Evolutionary conservation across 2,113 vertebrate genomes (phyloP).

Genomic region (Campylomormyrus numenius): DNA sequence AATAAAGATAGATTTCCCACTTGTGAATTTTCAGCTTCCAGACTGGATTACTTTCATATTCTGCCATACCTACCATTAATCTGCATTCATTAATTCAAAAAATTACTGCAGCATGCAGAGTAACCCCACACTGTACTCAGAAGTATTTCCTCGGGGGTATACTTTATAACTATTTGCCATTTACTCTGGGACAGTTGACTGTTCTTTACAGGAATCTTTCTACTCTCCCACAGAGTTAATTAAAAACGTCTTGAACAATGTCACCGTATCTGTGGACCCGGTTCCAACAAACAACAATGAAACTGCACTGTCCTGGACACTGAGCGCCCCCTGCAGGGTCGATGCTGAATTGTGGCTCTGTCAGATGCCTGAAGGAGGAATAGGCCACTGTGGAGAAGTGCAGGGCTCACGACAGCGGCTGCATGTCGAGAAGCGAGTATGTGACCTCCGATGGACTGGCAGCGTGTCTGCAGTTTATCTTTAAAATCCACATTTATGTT

Average conservation of each 20-base stretch:
- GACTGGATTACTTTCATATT: background rate
- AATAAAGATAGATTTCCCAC: background rate
- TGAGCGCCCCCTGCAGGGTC: conserved; percentile 59
- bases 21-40: background rate
- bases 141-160: background rate
- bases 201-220: background rate
- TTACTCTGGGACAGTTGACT: background rate
- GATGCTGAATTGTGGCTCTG: conserved; percentile 54
- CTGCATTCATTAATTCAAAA: background rate
- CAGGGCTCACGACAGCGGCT: conserved; percentile 32
- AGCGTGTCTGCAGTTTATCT: background rate
- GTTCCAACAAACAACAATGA: conserved; percentile 16
- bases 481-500: background rate
- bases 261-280: conserved; percentile 40
- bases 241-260: conserved; percentile 41
- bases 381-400: conserved; percentile 34
- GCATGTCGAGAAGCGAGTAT: conserved; percentile 35
- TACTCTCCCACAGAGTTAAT: conserved; percentile 29
- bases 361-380: background rate
- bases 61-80: background rate
- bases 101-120: background rate
- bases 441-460: background rate
- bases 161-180: background rate
- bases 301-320: conserved; percentile 47
- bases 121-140: background rate